Evolutionary conservation across 2,888 invertebrate genomes (phyloP).

Genomic region (Zelleria hepariella): DNA sequence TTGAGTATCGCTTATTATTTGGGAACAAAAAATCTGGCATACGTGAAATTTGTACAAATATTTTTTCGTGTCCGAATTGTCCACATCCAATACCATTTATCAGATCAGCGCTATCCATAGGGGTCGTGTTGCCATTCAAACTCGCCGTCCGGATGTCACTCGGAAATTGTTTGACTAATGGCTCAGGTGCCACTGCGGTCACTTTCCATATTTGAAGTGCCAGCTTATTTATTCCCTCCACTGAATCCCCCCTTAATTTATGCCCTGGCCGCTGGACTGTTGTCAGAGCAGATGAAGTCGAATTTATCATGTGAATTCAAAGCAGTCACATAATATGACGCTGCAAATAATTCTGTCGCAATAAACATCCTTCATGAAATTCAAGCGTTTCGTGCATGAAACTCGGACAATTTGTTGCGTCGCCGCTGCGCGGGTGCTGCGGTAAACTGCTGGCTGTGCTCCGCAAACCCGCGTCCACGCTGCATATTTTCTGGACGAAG

Average conservation of each 20-base stretch:
- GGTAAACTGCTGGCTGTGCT: constrained; percentile 10
- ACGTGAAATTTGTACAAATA: background rate
- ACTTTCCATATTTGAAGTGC: constrained; percentile 42
- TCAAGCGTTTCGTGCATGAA: constrained; percentile 25
- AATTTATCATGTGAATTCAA: background rate
- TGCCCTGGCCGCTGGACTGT: background rate
- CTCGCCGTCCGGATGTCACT: constrained; percentile 23
- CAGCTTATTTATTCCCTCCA: background rate
- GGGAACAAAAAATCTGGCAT: background rate
- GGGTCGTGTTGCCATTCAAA: background rate
- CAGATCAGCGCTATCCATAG: background rate
- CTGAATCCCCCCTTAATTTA: background rate
- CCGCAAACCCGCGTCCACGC: constrained; percentile 29
- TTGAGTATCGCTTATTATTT: background rate
- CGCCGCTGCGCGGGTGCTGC: constrained; percentile 24
- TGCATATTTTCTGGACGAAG: constrained; percentile 45
- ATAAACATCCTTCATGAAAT: background rate
- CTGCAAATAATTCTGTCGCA: background rate
- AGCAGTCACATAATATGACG: background rate
- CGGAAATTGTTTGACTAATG: constrained; percentile 52
- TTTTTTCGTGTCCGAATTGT: background rate
- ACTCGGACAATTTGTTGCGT: constrained; percentile 50
- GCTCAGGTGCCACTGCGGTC: constrained; percentile 29
- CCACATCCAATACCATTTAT: background rate
- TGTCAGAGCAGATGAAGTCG: background rate